Conservation (phyloP, 2,113 vertebrate species). For the Microcebus lehilahytsara region DNA sequence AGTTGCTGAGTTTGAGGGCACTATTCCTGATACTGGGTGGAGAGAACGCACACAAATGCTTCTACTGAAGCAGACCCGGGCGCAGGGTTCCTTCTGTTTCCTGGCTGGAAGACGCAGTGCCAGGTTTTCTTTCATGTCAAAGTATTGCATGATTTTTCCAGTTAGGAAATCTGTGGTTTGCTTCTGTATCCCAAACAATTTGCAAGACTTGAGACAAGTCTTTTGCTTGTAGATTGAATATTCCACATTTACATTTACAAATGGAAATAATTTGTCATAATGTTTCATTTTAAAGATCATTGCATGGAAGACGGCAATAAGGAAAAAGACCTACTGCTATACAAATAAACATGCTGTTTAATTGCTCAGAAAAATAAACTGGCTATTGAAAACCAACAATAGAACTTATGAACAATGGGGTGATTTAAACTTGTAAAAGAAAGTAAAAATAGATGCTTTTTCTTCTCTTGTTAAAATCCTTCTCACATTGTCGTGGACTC, state of each 20-base stretch:
- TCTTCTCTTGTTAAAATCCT: background rate
- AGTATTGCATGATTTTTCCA: background rate
- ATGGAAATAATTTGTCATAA: background rate
- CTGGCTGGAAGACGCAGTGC: accelerated
- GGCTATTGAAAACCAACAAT: background rate
- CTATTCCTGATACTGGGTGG: too few species aligned
- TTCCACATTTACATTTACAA: background rate
- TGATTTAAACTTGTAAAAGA: background rate
- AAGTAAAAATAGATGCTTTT: accelerated
- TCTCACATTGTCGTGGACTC: accelerated
- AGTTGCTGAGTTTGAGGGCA: background rate
- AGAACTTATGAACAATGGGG: background rate
- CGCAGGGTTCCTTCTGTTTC: background rate
- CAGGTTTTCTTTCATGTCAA: background rate
- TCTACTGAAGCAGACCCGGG: accelerated
- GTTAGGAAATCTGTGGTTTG: background rate
- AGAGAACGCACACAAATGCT: accelerated
- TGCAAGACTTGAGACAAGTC: background rate
- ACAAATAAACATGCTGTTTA: accelerated
- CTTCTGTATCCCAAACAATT: background rate
- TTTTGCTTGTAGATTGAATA: background rate
- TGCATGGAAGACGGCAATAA: background rate
- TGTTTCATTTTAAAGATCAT: background rate
- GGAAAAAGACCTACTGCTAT: accelerated
- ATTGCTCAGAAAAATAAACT: background rate